Conservation (phyloP, 53 echinoderm and acorn worm genomes). For the Echinometra lucunter region DNA sequence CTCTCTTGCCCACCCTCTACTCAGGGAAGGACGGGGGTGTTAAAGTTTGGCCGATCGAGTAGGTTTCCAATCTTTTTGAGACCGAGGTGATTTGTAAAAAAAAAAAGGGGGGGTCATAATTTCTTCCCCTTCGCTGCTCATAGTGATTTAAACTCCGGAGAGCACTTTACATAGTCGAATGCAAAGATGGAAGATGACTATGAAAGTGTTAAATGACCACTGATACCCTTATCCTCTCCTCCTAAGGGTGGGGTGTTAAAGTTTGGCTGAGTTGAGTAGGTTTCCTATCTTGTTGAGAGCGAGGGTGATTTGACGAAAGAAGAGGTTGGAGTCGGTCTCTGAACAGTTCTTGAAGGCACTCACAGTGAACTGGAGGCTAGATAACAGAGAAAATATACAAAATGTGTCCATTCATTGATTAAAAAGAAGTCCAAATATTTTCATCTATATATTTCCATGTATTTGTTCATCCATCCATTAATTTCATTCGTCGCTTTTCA, state of each 20-base stretch:
- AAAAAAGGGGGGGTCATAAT: conserved; percentile 77
- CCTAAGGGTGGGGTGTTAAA: not conserved
- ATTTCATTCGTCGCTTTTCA: too few relatives aligned
- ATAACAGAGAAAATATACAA: not conserved
- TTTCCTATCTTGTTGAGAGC: conserved; percentile 43
- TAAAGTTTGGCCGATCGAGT: conserved; percentile 9
- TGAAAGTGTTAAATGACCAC: too few relatives aligned
- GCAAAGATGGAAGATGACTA: too few relatives aligned
- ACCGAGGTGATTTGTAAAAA: conserved; percentile 64
- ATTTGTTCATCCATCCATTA: not conserved
- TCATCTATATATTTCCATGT: not conserved
- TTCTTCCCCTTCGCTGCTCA: too few relatives aligned
- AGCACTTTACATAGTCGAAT: too few relatives aligned
- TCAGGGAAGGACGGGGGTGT: too few relatives aligned
- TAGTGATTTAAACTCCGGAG: too few relatives aligned
- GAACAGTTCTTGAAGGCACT: conserved; percentile 80
- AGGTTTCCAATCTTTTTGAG: not conserved
- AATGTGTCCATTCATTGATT: too few relatives aligned
- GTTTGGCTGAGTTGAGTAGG: conserved; percentile 34
- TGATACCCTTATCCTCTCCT: too few relatives aligned
- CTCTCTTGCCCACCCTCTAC: too few relatives aligned
- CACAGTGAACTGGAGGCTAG: conserved; percentile 67
- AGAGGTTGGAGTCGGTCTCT: conserved; percentile 76
- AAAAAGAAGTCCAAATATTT: too few relatives aligned
- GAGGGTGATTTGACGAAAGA: conserved; percentile 72